phyloP scores from a whole-genome alignment of 2,888 invertebrate genomes.

The Allacma fusca region DNA sequence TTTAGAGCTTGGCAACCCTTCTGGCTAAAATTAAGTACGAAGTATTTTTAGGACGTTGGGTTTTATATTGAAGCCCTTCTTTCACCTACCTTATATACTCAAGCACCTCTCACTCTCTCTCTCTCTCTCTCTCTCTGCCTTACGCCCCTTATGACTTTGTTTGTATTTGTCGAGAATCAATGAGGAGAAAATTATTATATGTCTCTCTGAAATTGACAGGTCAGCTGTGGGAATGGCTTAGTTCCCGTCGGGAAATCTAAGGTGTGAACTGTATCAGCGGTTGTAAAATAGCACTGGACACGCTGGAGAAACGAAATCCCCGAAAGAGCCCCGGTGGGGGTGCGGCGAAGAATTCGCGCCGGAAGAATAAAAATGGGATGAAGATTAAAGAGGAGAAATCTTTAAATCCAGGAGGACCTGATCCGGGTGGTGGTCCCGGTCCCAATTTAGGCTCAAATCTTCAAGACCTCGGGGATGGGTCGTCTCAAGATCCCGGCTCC shows the following conservation, averaged over 20 bases:
- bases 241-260: slow-evolving; percentile 11
- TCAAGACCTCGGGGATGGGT: slow-evolving; percentile 56
- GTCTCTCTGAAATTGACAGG: slow-evolving; percentile 19
- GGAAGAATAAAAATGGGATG: slow-evolving; percentile 61
- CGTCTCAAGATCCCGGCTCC: slow-evolving; percentile 50
- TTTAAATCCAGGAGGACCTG: slow-evolving; percentile 43
- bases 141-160: slow-evolving; percentile 6
- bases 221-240: slow-evolving; percentile 18
- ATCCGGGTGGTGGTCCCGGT: slow-evolving; percentile 56
- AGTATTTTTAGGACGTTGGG: slow-evolving; percentile 51
- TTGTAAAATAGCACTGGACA: slow-evolving; percentile 38
- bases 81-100: slow-evolving; percentile 27
- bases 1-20: slow-evolving; percentile 56
- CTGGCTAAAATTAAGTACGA: slow-evolving; percentile 51
- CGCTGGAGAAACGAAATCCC: slow-evolving; percentile 53
- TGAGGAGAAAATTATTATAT: slow-evolving; percentile 10
- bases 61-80: not conserved
- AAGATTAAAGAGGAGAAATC: slow-evolving; percentile 61
- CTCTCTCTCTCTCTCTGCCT: no score
- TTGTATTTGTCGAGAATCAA: slow-evolving; percentile 18
- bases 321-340: slow-evolving; percentile 60
- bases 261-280: not conserved
- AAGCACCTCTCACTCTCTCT: slow-evolving; percentile 17
- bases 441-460: slow-evolving; percentile 50
- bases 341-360: slow-evolving; percentile 57